Evolutionary conservation across 2,888 invertebrate species (phyloP).

Genomic region (Drosophila testacea): DNA sequence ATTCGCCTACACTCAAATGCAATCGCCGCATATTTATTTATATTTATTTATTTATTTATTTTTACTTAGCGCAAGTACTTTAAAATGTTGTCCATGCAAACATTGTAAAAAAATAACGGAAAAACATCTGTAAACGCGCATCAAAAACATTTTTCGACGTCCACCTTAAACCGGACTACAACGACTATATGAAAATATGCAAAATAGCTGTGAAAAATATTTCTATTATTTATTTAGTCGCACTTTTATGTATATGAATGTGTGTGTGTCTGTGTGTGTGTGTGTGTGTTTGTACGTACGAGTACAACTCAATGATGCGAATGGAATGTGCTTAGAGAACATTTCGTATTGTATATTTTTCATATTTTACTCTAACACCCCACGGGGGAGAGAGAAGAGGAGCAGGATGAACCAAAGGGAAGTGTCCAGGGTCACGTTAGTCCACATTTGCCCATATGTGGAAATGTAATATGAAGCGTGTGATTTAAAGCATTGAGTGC

Average conservation of each 20-base stretch:
- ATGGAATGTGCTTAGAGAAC: conserved; percentile 40
- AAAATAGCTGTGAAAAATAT: conserved; percentile 74
- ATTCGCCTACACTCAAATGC: conserved; percentile 27
- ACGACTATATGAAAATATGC: conserved; percentile 56
- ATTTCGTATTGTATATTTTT: conserved; percentile 56
- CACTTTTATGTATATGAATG: conserved; percentile 19
- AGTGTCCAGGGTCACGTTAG: conserved; percentile 13
- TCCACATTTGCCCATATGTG: background rate
- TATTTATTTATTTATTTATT: conserved; percentile 63
- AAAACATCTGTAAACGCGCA: background rate
- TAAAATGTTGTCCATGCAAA: conserved; percentile 56
- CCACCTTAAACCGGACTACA: conserved; percentile 30
- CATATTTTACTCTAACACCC: conserved; percentile 47
- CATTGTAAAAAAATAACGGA: conserved; percentile 20
- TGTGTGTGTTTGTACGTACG: conserved; percentile 17
- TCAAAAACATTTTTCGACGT: conserved; percentile 24
- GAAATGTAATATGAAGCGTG: conserved; percentile 5
- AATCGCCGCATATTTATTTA: conserved; percentile 50
- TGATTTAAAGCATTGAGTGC: conserved; percentile 14
- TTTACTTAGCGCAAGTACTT: conserved; percentile 67
- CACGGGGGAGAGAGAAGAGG: background rate
- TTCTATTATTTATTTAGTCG: conserved; percentile 63
- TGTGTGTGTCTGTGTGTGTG: conserved; percentile 14
- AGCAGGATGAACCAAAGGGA: background rate
- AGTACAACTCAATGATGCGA: conserved; percentile 47